Evolutionary conservation across 2,797 vertebrate genomes (phyloP), one percentile per base, ranked within the genome.

Genomic region (Gobionotothen gibberifrons): DNA sequence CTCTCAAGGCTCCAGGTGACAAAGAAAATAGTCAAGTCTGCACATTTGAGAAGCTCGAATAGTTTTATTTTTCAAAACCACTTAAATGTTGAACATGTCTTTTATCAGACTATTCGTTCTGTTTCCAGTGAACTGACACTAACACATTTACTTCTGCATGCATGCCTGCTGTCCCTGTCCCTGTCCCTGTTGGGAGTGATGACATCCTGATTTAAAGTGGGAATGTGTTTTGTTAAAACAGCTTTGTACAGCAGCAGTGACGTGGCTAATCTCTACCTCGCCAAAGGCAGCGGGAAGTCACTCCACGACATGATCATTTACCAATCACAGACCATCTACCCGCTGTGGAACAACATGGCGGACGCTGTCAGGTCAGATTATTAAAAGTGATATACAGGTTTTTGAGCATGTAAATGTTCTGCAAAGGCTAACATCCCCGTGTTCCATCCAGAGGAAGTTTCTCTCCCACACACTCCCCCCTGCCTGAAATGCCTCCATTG

Each of bases 321-420:
- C 89, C 72, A 91, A 9, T 95, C 93, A 4, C 91, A 94, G 68
- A 94, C 93, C 80, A 81, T 92, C 81, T 95, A 95, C 89, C 94
- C 93, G 0, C 91, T 95, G 77, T 95, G 94, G 94, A 92, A 84
- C 84, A 89, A 94, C 91, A 44, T 95, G 78, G 81, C 40, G 32
- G 89, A 94, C 9, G 93, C 93, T 13, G 82, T 95, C 76, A 94
- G 93, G 94, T 94, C 5, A 39, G 92, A 36, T 36, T 9, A 36
- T 36, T 36, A 36, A 36, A 36, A 9, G 32, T 36, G 32, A 7
- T 36, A 9, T 9, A 36, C 4, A 36, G 32, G 32, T 36, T 36
- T 9, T 9, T 36, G 32, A 7, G 32, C 32, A 36, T 36, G 32
- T 36, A 7, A 36, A 36, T 36, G 7, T 6, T 36, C 32, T 36